A percentile compares a stretch with the other conserved stretches of the same genome.
Conservation (phyloP, 1,140 invertebrate genomes). For the Physella acuta region DNA sequence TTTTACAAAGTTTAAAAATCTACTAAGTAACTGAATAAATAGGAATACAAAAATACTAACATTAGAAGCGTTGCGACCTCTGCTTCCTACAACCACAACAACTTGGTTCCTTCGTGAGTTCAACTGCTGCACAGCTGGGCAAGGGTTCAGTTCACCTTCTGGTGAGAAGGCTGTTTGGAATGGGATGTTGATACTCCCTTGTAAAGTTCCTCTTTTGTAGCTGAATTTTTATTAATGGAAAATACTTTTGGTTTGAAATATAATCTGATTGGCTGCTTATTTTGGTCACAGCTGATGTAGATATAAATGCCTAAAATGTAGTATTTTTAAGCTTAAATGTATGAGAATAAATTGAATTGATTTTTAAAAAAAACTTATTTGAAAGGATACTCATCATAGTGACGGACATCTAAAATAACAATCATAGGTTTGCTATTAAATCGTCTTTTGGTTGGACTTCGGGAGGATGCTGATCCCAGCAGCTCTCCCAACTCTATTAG, state of each 20-base stretch:
- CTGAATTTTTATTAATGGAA: too few relatives aligned
- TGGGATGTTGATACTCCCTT: slow-evolving; percentile 83
- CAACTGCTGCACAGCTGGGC: slow-evolving; percentile 66
- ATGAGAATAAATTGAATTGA: background rate
- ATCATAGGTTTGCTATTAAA: slow-evolving; percentile 65
- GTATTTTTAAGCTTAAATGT: too few relatives aligned
- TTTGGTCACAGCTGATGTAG: too few relatives aligned
- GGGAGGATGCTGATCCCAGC: slow-evolving; percentile 43
- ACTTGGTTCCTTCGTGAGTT: slow-evolving; percentile 68
- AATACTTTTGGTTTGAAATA: too few relatives aligned
- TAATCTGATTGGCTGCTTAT: too few relatives aligned
- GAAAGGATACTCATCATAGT: slow-evolving; percentile 70
- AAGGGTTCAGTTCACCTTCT: slow-evolving; percentile 67
- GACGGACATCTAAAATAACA: slow-evolving; percentile 76
- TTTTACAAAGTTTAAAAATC: too few relatives aligned
- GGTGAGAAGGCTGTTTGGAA: slow-evolving; percentile 69
- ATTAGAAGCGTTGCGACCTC: slow-evolving; percentile 49
- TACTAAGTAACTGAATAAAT: too few relatives aligned
- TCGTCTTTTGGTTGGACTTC: slow-evolving; percentile 52
- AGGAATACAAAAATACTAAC: slow-evolving; percentile 43
- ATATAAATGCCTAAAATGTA: too few relatives aligned
- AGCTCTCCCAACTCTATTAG: slow-evolving; percentile 70
- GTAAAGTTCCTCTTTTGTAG: slow-evolving; percentile 71
- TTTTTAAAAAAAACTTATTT: background rate
- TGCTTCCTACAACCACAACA: slow-evolving; percentile 72